Evolutionary conservation across 2,113 vertebrate genomes (phyloP).

Genomic region (Pluvialis apricaria): DNA sequence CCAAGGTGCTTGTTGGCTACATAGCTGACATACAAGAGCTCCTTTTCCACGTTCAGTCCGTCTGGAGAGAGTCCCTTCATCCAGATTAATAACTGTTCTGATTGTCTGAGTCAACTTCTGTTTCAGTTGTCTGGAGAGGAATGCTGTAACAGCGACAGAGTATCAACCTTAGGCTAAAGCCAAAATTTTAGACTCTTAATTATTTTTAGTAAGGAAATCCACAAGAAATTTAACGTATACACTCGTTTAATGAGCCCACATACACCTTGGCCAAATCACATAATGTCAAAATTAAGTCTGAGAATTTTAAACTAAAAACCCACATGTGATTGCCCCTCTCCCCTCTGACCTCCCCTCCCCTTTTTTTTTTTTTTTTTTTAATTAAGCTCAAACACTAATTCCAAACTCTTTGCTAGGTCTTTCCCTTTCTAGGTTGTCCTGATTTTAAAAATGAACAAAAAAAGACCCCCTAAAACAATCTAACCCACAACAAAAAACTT

Average conservation of each 20-base stretch:
- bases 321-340: accelerated
- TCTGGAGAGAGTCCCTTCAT: neutral
- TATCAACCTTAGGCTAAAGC: neutral
- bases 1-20: neutral
- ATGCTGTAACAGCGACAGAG: neutral
- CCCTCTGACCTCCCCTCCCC: neutral
- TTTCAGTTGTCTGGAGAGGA: neutral
- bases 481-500: neutral
- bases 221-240: neutral
- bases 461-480: accelerated
- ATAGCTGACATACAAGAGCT: neutral
- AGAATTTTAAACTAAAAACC: neutral
- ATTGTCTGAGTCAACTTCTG: neutral
- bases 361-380: neutral
- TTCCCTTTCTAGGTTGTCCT: neutral
- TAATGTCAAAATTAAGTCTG: neutral
- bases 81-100: neutral
- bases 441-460: neutral
- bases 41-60: neutral
- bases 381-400: neutral
- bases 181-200: neutral
- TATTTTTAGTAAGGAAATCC: neutral
- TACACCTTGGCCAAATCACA: neutral
- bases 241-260: neutral
- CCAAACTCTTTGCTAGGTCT: neutral